Percentiles rank a stretch among this genome's conserved stretches.
Conservation (phyloP, 2,113 vertebrate species). For the Siniperca knerii region DNA sequence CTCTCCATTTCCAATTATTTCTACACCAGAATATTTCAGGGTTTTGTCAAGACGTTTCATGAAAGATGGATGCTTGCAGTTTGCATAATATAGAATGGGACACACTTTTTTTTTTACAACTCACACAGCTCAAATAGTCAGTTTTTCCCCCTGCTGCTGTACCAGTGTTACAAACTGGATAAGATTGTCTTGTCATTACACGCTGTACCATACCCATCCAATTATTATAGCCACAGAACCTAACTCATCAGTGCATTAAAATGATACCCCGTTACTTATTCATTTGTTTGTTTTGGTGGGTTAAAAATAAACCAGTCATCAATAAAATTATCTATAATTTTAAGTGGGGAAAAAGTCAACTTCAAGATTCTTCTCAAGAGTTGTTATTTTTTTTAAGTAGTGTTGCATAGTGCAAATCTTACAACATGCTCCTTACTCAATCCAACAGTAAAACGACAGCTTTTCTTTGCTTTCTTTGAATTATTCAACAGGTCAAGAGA, state of each 20-base stretch:
- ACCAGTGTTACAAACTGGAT: background rate
- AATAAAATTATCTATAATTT: background rate
- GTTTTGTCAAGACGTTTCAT: background rate
- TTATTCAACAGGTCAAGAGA: slow-evolving; percentile 91
- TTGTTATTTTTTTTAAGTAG: no score
- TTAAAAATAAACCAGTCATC: background rate
- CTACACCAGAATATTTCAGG: background rate
- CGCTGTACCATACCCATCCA: background rate
- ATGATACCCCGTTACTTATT: background rate
- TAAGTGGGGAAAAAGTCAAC: background rate
- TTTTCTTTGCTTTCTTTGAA: slow-evolving; percentile 33
- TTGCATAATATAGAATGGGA: background rate
- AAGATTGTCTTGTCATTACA: background rate
- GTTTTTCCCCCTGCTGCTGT: background rate
- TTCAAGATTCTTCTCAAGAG: background rate
- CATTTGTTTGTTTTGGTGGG: background rate
- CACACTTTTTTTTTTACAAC: no score
- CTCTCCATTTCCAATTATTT: background rate
- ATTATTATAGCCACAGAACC: background rate
- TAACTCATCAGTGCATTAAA: background rate
- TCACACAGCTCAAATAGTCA: no score
- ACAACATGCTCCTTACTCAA: background rate
- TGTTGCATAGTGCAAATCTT: background rate
- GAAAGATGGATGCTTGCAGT: background rate
- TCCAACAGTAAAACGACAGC: background rate